Evolutionary conservation across 2,113 vertebrate species (phyloP).

Genomic region (Ellobius talpinus): DNA sequence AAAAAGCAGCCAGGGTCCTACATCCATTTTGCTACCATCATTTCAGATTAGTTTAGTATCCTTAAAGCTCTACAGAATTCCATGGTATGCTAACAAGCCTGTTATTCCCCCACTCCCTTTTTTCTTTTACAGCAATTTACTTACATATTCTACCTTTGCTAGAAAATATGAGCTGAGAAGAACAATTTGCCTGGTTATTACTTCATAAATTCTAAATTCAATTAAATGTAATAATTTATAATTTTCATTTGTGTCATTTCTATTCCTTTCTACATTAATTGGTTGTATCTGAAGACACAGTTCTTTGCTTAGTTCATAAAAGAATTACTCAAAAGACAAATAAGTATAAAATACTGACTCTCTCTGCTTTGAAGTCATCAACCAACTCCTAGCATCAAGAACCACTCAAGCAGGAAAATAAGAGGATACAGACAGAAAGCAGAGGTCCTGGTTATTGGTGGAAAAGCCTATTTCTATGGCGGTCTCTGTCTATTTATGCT

Average conservation of each 20-base stretch:
- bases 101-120: not conserved
- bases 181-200: not conserved
- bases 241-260: not conserved
- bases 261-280: not conserved
- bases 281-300: not conserved
- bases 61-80: not conserved
- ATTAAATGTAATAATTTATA: not conserved
- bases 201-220: not conserved
- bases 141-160: not conserved
- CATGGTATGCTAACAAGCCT: not conserved
- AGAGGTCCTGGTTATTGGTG: not conserved
- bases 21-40: not conserved
- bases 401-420: constrained; percentile 36
- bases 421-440: not conserved
- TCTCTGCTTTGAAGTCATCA: constrained; percentile 4
- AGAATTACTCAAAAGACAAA: not conserved
- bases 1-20: not conserved
- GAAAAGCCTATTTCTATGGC: constrained; percentile 13
- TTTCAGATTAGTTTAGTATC: not conserved
- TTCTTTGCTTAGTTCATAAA: not conserved
- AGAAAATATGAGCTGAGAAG: not conserved
- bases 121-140: not conserved
- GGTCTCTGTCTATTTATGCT: constrained; percentile 32
- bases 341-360: not conserved
- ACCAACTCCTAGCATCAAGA: too few relatives aligned